A percentile compares a stretch with the other conserved stretches of the same genome.
These are phyloP conservation scores for Jacana jacana DNA, from an alignment of 2,113 vertebrate genomes.

Conservation along the genomic window DNA sequence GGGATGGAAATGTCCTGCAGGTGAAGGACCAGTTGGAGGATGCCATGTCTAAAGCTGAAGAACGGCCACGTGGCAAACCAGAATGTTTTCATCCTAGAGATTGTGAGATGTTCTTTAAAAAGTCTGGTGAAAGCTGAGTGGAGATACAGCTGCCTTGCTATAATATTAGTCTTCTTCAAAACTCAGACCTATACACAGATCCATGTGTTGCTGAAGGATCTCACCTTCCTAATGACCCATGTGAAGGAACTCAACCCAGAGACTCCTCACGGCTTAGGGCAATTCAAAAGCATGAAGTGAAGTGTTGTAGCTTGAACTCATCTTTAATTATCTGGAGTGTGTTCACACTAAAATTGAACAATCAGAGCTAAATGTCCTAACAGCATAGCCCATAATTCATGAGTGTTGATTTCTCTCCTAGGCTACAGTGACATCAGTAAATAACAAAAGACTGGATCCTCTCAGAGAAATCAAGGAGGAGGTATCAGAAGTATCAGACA, in stretches of 20 bases:
- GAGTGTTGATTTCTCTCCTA: slow-evolving; percentile 57
- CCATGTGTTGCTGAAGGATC: not conserved
- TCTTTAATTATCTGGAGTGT: slow-evolving; percentile 15
- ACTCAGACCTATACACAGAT: not conserved
- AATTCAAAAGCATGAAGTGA: not conserved
- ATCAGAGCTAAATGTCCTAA: not conserved
- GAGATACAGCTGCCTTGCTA: not conserved
- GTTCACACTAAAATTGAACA: slow-evolving; percentile 16
- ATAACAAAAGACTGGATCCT: slow-evolving; percentile 38
- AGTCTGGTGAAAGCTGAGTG: not conserved
- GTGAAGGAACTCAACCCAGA: not conserved
- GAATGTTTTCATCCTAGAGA: not conserved
- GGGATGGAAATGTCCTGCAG: not conserved
- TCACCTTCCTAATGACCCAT: not conserved
- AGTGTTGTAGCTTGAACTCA: not conserved
- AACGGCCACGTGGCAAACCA: not conserved
- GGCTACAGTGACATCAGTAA: slow-evolving; percentile 61
- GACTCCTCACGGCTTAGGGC: not conserved
- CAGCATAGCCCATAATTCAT: slow-evolving; percentile 25
- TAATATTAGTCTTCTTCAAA: not conserved
- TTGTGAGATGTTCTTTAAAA: not conserved
- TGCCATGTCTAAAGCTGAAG: not conserved
- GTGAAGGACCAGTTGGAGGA: not conserved
- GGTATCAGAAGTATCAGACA: not conserved
- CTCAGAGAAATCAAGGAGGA: slow-evolving; percentile 25